Conservation (phyloP, 2,113 vertebrate genomes). For the Vulpes vulpes region DNA sequence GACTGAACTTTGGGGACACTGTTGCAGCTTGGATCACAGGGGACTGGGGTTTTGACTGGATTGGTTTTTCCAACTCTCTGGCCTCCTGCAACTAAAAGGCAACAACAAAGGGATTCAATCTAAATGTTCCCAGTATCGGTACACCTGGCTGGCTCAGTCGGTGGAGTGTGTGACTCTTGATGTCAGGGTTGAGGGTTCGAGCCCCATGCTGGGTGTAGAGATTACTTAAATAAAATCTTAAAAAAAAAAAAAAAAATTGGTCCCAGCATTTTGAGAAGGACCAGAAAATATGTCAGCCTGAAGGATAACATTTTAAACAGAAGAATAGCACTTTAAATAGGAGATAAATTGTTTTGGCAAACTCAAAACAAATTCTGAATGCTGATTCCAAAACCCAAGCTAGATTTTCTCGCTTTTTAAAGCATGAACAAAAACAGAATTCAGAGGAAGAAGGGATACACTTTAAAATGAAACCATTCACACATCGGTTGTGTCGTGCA, state of each 20-base stretch:
- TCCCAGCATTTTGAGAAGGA: background rate
- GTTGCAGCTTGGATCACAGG: conserved; percentile 82
- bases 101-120: conserved; percentile 14
- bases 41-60: conserved; percentile 88
- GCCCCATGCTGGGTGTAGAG: background rate
- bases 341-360: conserved; percentile 37
- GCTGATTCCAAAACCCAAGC: conserved; percentile 9
- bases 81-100: conserved; percentile 91
- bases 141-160: background rate
- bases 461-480: background rate
- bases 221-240: background rate
- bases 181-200: background rate
- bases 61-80: conserved; percentile 92
- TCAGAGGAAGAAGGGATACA: background rate
- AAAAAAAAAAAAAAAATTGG: background rate
- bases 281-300: conserved; percentile 18
- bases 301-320: conserved; percentile 15
- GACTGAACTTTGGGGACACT: conserved; percentile 86
- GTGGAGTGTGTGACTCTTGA: background rate
- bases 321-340: conserved; percentile 44
- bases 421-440: conserved; percentile 26
- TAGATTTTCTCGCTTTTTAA: background rate
- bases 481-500: rapidly evolving
- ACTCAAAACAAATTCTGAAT: conserved; percentile 45
- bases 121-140: background rate